These are phyloP conservation scores for Amphilophus citrinellus DNA, from an alignment of 2,113 vertebrate genomes.

Conservation along the genomic window DNA sequence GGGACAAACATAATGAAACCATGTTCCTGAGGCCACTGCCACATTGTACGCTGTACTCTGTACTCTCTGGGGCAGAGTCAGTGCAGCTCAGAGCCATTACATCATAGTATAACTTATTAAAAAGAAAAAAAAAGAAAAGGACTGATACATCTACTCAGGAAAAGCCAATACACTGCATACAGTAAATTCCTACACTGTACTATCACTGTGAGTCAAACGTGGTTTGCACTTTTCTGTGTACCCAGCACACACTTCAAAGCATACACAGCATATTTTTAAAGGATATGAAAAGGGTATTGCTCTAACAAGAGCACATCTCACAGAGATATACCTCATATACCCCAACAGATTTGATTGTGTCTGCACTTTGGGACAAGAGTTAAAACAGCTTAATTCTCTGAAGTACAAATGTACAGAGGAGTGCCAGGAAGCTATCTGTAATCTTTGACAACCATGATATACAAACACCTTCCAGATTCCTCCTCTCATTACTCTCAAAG, in stretches of 20 bases:
- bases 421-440: neutral
- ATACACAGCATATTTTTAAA: neutral
- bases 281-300: neutral
- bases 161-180: neutral
- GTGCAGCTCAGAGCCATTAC: neutral
- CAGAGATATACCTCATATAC: neutral
- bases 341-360: neutral
- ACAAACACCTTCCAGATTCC: neutral
- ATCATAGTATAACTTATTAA: neutral
- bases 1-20: slow-evolving; percentile 20
- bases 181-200: neutral
- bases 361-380: neutral
- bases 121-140: neutral
- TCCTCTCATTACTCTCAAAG: neutral
- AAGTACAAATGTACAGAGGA: neutral
- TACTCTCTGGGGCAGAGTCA: neutral
- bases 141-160: neutral
- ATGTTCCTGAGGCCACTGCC: slow-evolving; percentile 5
- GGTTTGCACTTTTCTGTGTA: neutral
- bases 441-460: neutral
- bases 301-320: too few relatives aligned
- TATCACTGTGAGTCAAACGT: neutral
- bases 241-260: neutral
- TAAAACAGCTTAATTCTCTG: neutral
- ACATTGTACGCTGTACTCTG: slow-evolving; percentile 16